A percentile compares a stretch with the other conserved stretches of the same genome.
phyloP scores from a whole-genome alignment of 2,888 invertebrate genomes.

The Stenolophus ochropezus region DNA sequence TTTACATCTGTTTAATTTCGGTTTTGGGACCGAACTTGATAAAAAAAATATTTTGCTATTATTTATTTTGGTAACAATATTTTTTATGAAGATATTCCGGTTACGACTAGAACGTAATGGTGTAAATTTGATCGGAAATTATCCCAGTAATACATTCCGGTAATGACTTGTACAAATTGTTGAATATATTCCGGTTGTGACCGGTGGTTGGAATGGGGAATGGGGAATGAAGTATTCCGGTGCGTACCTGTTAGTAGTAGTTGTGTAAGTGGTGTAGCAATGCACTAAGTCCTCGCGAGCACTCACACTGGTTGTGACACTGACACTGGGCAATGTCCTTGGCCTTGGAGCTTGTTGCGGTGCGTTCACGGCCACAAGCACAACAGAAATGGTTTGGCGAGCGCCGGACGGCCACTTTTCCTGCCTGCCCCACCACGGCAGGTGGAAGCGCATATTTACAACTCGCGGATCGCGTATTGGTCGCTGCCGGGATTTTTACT shows the following conservation, averaged over 20 bases:
- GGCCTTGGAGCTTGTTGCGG: slow-evolving; percentile 67
- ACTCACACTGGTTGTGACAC: slow-evolving; percentile 66
- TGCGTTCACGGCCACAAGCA: slow-evolving; percentile 73
- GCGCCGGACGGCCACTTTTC: slow-evolving; percentile 73
- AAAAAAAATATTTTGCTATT: too few species aligned
- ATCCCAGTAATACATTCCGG: too few species aligned
- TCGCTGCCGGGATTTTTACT: slow-evolving; percentile 44
- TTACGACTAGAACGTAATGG: too few species aligned
- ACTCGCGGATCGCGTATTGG: slow-evolving; percentile 46
- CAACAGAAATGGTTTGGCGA: slow-evolving; percentile 73
- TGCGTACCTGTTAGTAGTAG: neutral
- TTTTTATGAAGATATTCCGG: too few species aligned
- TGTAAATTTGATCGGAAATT: too few species aligned
- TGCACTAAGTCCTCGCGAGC: slow-evolving; percentile 12
- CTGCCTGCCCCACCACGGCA: slow-evolving; percentile 69
- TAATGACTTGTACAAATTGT: too few species aligned
- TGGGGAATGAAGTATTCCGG: neutral
- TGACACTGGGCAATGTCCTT: slow-evolving; percentile 70
- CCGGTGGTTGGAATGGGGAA: neutral
- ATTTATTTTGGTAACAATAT: too few species aligned
- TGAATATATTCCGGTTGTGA: neutral
- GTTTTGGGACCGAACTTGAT: too few species aligned
- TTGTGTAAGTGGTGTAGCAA: neutral
- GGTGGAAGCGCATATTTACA: slow-evolving; percentile 67
- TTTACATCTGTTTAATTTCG: too few species aligned